A percentile compares a stretch with the other conserved stretches of the same genome.
phyloP scores from a whole-genome alignment of 1,140 invertebrate genomes.

The Globodera rostochiensis region DNA sequence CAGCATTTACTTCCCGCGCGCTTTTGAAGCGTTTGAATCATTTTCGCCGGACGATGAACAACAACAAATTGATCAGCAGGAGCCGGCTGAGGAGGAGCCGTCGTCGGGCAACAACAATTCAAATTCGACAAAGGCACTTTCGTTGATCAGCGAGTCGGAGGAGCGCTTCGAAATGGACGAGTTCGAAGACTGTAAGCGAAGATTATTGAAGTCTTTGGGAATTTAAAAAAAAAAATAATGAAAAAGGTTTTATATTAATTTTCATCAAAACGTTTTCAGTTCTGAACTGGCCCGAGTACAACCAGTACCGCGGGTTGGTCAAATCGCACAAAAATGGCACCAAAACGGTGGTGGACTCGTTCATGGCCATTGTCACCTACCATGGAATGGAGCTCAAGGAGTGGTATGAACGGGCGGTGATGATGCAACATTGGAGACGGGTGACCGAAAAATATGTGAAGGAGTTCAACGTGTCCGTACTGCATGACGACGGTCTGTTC shows the following conservation, averaged over 20 bases:
- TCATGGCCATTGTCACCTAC: slow-evolving; percentile 50
- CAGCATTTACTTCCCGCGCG: slow-evolving; percentile 19
- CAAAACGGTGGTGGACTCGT: slow-evolving; percentile 15
- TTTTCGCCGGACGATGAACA: background rate
- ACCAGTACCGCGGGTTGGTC: slow-evolving; percentile 57
- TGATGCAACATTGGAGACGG: slow-evolving; percentile 53
- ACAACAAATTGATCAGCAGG: background rate
- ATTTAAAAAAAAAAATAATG: no score
- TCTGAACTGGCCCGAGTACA: slow-evolving; percentile 61
- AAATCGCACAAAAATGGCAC: slow-evolving; percentile 51
- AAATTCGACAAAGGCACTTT: slow-evolving; percentile 7
- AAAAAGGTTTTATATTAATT: background rate
- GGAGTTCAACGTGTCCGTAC: slow-evolving; percentile 58
- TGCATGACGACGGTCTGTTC: slow-evolving; percentile 60
- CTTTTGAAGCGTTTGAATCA: slow-evolving; percentile 19
- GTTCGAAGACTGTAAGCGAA: slow-evolving; percentile 1
- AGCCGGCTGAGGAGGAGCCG: background rate
- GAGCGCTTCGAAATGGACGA: slow-evolving; percentile 5
- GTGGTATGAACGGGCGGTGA: slow-evolving; percentile 52
- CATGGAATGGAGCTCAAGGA: slow-evolving; percentile 53
- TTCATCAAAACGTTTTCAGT: slow-evolving; percentile 21
- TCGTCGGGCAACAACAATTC: background rate
- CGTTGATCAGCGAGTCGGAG: background rate
- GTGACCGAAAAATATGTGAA: slow-evolving; percentile 58
- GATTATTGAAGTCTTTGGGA: no score